Base-by-base conservation (phyloP, 2,888 invertebrate genomes). In the Meteorus cinctellus region DNA sequence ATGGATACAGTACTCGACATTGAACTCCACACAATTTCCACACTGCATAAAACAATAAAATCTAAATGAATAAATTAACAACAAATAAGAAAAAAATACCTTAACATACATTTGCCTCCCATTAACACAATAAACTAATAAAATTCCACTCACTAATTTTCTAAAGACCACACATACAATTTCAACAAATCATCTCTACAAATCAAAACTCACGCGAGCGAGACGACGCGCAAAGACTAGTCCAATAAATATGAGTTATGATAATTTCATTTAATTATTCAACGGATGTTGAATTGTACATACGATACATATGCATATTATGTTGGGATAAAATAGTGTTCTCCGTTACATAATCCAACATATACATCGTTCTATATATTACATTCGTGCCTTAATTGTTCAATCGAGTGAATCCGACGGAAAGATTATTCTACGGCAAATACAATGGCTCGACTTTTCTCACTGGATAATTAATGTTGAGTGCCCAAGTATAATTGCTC, bases 371-470 rank as follows among this genome's bases (percentile, higher is more conserved):
- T 41, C 0, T 29, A 1, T 19, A 70, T 74, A 67, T 34, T 72
- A 62, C 59, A 65, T 51, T 76, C 77, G 74, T 77, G 65, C 73
- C 74, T 80, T 80, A 83, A 84, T 83, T 77, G 83, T 78, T 83
- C 79, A 84, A 84, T 84, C 81, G 83, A 82, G 83, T 81, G 82
- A 79, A 82, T 79, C 79, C 78, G 71, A 78, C 75, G 79, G 80
- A 80, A 82, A 76, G 70, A 83, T 83, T 75, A 72, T 65, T 76
- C 78, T 70, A 76, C 71, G 62, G 66, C 72, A 77, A 77, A 67
- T 75, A 79, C 74, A 82, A 82, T 82, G 79, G 76, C 69, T 62
- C 60, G 34, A 67, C 72, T 76, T 79, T 76, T 69, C 59, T 71
- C 65, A 62, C 62, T 67, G 60, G 79, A 81, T 81, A 81, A 84